A percentile compares a stretch with the other conserved stretches of the same genome.
Evolutionary conservation across 1,140 invertebrate species (phyloP).

Genomic region (Sarcophaga peregrina): DNA sequence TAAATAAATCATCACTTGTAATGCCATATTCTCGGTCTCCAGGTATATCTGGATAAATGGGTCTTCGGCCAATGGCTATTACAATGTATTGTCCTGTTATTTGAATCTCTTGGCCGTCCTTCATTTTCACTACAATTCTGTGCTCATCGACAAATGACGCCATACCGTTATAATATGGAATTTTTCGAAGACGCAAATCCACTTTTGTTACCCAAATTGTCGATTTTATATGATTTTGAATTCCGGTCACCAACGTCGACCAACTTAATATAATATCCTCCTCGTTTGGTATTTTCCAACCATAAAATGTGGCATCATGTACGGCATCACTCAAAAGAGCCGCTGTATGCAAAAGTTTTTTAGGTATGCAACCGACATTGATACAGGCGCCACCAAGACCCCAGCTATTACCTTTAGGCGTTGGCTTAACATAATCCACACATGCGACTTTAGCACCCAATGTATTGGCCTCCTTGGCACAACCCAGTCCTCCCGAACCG

Average conservation of each 20-base stretch:
- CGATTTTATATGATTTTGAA: conserved; percentile 91
- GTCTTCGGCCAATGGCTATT: conserved; percentile 93
- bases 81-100: conserved; percentile 87
- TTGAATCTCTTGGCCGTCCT: conserved; percentile 80
- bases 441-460: conserved; percentile 92
- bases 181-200: conserved; percentile 87
- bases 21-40: conserved; percentile 91
- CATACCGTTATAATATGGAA: conserved; percentile 92
- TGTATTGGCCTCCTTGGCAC: conserved; percentile 89
- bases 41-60: conserved; percentile 86
- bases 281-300: conserved; percentile 79
- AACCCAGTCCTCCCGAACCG: conserved; percentile 92
- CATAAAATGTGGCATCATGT: conserved; percentile 81
- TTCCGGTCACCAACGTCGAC: conserved; percentile 75
- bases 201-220: conserved; percentile 93
- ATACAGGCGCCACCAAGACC: conserved; percentile 96
- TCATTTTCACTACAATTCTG: conserved; percentile 79
- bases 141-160: conserved; percentile 86
- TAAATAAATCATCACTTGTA: conserved; percentile 97
- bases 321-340: conserved; percentile 86
- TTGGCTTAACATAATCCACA: conserved; percentile 91
- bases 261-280: conserved; percentile 78
- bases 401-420: conserved; percentile 87
- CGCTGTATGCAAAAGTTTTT: conserved; percentile 97
- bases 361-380: conserved; percentile 98